Conservation (phyloP, 2,888 invertebrate species). For the Drosophila macrospina region DNA sequence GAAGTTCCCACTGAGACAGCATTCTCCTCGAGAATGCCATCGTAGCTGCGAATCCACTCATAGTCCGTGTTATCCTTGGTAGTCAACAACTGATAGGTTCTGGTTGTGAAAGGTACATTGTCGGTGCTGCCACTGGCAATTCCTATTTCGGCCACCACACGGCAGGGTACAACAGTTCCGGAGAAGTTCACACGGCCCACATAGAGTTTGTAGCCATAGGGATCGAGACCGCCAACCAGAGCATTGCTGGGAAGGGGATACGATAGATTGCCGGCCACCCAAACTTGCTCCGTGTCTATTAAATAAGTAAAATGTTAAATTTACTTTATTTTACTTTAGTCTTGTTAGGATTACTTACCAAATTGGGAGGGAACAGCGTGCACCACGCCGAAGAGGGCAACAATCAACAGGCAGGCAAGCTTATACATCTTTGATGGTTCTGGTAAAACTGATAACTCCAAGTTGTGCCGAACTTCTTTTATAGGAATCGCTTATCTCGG, state of each 20-base stretch:
- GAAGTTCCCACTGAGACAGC: slow-evolving; percentile 54
- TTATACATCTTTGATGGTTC: slow-evolving; percentile 14
- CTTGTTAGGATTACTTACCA: neutral
- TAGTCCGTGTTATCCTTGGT: slow-evolving; percentile 21
- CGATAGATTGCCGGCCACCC: slow-evolving; percentile 54
- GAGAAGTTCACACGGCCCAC: slow-evolving; percentile 45
- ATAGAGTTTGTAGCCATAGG: slow-evolving; percentile 51
- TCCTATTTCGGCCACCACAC: slow-evolving; percentile 57
- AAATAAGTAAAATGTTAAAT: neutral
- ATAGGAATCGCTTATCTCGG: neutral
- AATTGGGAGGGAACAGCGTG: slow-evolving; percentile 11
- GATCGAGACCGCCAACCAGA: slow-evolving; percentile 58
- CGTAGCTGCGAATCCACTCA: slow-evolving; percentile 55
- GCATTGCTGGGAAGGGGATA: slow-evolving; percentile 33
- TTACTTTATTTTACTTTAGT: neutral
- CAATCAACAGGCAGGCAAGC: slow-evolving; percentile 4
- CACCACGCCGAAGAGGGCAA: slow-evolving; percentile 8
- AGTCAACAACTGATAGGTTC: slow-evolving; percentile 46
- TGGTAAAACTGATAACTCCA: slow-evolving; percentile 1
- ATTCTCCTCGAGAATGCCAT: slow-evolving; percentile 47
- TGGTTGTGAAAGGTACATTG: neutral
- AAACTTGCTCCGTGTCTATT: slow-evolving; percentile 35
- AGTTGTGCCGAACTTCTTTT: neutral
- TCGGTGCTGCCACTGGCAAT: slow-evolving; percentile 42
- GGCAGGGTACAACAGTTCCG: slow-evolving; percentile 43